Evolutionary conservation across 2,797 vertebrate genomes (phyloP).

Genomic region (Heliangelus exortis): DNA sequence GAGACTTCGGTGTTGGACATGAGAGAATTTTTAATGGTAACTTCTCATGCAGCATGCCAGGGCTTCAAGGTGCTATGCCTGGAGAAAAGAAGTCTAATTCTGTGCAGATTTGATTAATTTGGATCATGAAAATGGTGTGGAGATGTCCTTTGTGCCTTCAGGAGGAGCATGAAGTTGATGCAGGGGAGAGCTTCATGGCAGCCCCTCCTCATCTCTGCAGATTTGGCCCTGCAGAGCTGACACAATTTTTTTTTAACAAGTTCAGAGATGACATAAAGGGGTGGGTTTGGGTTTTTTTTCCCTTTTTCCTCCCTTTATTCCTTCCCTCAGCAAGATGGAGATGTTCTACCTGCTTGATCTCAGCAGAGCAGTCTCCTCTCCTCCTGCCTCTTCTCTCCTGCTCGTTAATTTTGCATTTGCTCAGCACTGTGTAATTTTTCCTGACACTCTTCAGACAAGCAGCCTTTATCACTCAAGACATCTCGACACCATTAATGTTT

Average conservation of each 20-base stretch:
- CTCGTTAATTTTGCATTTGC: conserved; percentile 33
- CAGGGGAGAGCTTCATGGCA: neutral
- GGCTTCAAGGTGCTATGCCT: neutral
- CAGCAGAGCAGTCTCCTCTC: neutral
- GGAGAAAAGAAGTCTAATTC: neutral
- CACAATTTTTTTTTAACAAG: neutral
- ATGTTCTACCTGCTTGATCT: conserved; percentile 31
- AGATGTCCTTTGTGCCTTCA: neutral
- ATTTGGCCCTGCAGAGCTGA: neutral
- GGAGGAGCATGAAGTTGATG: neutral
- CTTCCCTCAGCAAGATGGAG: neutral
- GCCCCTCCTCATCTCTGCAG: neutral
- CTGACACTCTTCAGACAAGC: conserved; percentile 46
- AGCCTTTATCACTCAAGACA: neutral
- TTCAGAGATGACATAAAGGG: neutral
- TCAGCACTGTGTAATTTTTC: conserved; percentile 32
- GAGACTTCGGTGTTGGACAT: neutral
- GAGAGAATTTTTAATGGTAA: neutral
- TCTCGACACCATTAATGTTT: neutral
- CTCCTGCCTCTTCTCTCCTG: neutral
- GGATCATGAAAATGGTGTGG: neutral
- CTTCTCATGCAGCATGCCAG: neutral
- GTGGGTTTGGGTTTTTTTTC: neutral
- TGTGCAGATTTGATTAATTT: neutral
- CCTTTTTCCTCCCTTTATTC: neutral